Conservation (phyloP, 2,888 invertebrate species). For the Lysandra coridon region DNA sequence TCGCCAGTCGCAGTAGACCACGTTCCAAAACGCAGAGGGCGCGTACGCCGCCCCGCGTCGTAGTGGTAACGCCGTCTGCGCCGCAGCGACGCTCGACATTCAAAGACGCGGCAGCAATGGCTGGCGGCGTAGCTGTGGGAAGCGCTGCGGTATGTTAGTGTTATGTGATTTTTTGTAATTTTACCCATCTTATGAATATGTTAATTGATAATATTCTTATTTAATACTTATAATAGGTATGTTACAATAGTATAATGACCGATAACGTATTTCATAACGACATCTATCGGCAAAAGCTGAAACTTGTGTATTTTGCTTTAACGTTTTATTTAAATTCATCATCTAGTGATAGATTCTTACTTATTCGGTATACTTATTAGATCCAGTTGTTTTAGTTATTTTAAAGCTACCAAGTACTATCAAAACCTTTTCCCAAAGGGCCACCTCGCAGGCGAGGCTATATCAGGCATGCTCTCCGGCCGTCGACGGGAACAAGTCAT, state of each 20-base stretch:
- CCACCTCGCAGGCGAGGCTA: conserved; percentile 92
- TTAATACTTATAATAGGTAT: no score
- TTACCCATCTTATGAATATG: no score
- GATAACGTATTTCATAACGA: not conserved
- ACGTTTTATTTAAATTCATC: not conserved
- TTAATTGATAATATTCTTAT: no score
- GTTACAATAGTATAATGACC: no score
- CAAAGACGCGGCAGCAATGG: conserved; percentile 98
- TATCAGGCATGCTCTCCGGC: conserved; percentile 79
- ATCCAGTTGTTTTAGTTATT: no score
- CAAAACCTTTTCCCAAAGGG: conserved; percentile 77
- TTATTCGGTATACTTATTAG: no score
- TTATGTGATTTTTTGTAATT: no score
- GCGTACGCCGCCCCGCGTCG: conserved; percentile 46
- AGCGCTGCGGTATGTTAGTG: conserved; percentile 87
- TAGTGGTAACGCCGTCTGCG: conserved; percentile 73
- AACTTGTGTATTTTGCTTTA: not conserved
- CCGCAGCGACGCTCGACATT: conserved; percentile 89
- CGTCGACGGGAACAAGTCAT: conserved; percentile 58
- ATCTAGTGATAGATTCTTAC: no score
- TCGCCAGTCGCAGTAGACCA: conserved; percentile 44
- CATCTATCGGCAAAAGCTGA: not conserved
- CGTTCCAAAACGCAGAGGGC: conserved; percentile 52
- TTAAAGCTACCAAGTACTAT: not conserved
- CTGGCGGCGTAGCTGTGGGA: conserved; percentile 98